These are phyloP conservation scores for Drosophila paulistorum DNA, from an alignment of 1,140 invertebrate genomes.

Conservation along the genomic window DNA sequence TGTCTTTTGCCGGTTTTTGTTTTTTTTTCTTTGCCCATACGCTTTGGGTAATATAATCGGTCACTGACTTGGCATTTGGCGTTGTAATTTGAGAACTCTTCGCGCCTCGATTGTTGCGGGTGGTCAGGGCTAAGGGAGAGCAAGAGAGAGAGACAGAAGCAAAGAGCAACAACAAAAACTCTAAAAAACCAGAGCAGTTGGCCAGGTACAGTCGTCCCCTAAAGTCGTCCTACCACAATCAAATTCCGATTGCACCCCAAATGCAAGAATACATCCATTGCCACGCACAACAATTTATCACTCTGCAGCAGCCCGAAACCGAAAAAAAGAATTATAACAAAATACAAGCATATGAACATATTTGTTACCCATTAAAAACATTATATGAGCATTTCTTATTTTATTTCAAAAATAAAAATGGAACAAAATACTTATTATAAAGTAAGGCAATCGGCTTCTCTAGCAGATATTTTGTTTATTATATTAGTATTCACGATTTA, in stretches of 20 bases:
- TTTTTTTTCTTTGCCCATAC: conserved; percentile 40
- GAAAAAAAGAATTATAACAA: conserved; percentile 2
- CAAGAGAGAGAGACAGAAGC: not conserved
- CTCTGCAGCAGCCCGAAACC: conserved; percentile 23
- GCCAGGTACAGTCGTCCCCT: conserved; percentile 43
- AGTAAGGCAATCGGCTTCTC: too few species aligned
- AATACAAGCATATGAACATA: not conserved
- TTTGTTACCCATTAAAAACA: conserved; percentile 5
- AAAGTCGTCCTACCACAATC: conserved; percentile 63
- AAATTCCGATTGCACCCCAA: conserved; percentile 61
- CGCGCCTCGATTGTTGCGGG: conserved; percentile 64
- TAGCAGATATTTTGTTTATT: too few species aligned
- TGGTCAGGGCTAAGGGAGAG: conserved; percentile 55
- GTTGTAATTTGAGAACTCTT: conserved; percentile 77
- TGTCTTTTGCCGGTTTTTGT: conserved; percentile 43
- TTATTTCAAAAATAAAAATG: too few species aligned
- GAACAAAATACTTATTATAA: too few species aligned
- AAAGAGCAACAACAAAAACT: conserved; percentile 25
- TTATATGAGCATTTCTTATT: too few species aligned
- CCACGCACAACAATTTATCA: conserved; percentile 67
- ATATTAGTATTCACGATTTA: too few species aligned
- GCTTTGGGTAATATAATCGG: conserved; percentile 81
- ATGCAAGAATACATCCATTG: conserved; percentile 31
- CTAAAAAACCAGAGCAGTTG: conserved; percentile 24
- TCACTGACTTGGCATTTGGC: conserved; percentile 80